Evolutionary conservation across 2,113 vertebrate species (phyloP).

Genomic region (Mesembrinibis cayennensis): DNA sequence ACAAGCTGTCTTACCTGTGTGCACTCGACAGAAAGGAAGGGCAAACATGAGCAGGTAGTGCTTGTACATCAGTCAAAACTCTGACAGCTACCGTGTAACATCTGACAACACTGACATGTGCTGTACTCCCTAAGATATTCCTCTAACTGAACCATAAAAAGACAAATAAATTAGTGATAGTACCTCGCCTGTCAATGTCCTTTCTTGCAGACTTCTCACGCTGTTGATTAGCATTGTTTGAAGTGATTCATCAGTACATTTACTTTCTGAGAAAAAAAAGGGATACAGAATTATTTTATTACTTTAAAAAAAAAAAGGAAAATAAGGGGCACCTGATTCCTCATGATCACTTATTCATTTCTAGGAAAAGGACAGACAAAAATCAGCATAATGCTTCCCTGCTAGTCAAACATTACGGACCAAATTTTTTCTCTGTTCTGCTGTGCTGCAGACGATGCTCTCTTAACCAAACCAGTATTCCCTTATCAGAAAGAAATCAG

Average conservation of each 20-base stretch:
- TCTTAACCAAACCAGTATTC: not conserved
- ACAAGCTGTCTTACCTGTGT: slow-evolving; percentile 83
- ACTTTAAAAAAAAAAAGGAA: not conserved
- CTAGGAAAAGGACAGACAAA: slow-evolving; percentile 48
- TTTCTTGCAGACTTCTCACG: slow-evolving; percentile 62
- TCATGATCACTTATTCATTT: not conserved
- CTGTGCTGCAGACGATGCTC: not conserved
- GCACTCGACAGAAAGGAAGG: slow-evolving; percentile 81
- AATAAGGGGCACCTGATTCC: not conserved
- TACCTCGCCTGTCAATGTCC: slow-evolving; percentile 81
- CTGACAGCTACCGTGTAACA: slow-evolving; percentile 87
- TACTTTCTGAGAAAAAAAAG: not conserved
- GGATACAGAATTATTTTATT: not conserved
- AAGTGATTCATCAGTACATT: slow-evolving; percentile 61
- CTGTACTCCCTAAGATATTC: slow-evolving; percentile 75
- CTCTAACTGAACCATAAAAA: slow-evolving; percentile 81
- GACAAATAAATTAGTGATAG: slow-evolving; percentile 93
- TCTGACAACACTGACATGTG: slow-evolving; percentile 85
- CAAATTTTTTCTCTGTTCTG: slow-evolving; percentile 1
- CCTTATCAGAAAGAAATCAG: not conserved
- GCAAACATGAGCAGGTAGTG: slow-evolving; percentile 77
- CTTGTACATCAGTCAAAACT: slow-evolving; percentile 85
- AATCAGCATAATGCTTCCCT: slow-evolving; percentile 58
- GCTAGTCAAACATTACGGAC: slow-evolving; percentile 31
- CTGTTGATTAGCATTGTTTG: slow-evolving; percentile 70